Evolutionary conservation across 2,888 invertebrate species (phyloP).

Genomic region (Habroteleia sp.): DNA sequence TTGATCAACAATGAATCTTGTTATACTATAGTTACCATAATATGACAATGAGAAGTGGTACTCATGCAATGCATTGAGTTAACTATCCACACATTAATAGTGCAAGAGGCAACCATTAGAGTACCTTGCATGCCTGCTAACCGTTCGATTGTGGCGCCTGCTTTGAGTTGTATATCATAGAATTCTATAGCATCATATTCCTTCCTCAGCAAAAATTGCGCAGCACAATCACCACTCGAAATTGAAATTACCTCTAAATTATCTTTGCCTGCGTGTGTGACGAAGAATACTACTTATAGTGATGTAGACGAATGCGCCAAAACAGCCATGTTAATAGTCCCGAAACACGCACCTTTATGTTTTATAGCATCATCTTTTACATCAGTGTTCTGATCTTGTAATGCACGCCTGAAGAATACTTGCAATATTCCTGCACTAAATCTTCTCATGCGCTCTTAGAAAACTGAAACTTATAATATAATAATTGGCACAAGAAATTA

Average conservation of each 20-base stretch:
- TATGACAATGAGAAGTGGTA: conserved; percentile 43
- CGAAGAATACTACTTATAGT: conserved; percentile 56
- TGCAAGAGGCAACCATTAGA: conserved; percentile 48
- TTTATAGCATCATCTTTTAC: conserved; percentile 33
- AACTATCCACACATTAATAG: conserved; percentile 49
- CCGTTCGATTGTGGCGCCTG: conserved; percentile 66
- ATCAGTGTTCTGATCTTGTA: conserved; percentile 8
- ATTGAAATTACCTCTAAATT: conserved; percentile 74
- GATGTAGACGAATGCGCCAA: conserved; percentile 66
- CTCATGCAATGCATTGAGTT: conserved; percentile 47
- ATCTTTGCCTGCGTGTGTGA: conserved; percentile 56
- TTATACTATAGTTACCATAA: conserved; percentile 19
- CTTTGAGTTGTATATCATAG: conserved; percentile 59
- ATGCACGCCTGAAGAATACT: conserved; percentile 11
- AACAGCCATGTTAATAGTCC: conserved; percentile 65
- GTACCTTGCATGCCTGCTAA: conserved; percentile 69
- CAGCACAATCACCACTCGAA: conserved; percentile 74
- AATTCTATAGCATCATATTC: conserved; percentile 62
- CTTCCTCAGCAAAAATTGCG: conserved; percentile 74
- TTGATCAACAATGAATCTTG: conserved; percentile 27
- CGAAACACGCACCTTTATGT: conserved; percentile 65
- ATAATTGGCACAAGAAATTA: too few relatives aligned
- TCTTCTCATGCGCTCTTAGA: too few relatives aligned
- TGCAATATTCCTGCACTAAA: conserved; percentile 4
- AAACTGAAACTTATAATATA: too few relatives aligned